phyloP scores from a whole-genome alignment of 2,113 vertebrate species.

The Anas platyrhynchos region DNA sequence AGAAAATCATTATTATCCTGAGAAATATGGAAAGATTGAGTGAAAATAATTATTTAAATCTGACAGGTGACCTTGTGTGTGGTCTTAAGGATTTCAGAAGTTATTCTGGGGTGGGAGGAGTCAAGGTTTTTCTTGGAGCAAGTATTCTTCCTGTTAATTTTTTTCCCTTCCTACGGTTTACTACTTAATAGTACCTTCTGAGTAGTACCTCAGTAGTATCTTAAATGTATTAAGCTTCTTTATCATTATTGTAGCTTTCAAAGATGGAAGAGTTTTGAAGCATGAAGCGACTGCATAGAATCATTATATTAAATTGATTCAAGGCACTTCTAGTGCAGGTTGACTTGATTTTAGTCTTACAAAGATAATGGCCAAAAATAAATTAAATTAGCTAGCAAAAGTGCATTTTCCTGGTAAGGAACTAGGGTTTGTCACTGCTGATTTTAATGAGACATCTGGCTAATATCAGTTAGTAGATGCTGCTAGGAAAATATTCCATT shows the following conservation, averaged over 20 bases:
- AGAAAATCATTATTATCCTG: not conserved
- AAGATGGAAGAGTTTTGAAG: not conserved
- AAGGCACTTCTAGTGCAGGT: slow-evolving; percentile 23
- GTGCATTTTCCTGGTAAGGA: slow-evolving; percentile 65
- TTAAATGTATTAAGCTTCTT: not conserved
- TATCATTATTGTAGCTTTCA: not conserved
- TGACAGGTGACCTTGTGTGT: not conserved
- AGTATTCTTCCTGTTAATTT: not conserved
- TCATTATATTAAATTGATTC: slow-evolving; percentile 18
- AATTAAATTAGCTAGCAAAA: slow-evolving; percentile 59
- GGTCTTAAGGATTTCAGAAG: not conserved
- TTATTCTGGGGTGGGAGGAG: not conserved
- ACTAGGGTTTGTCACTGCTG: slow-evolving; percentile 58
- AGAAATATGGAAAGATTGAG: not conserved
- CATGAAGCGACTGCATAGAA: not conserved
- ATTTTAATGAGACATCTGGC: slow-evolving; percentile 76
- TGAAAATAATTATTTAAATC: not conserved
- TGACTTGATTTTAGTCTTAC: slow-evolving; percentile 68
- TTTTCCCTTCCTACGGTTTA: not conserved
- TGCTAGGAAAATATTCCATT: slow-evolving; percentile 65
- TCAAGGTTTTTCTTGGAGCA: not conserved
- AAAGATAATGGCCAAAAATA: slow-evolving; percentile 63
- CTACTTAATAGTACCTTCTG: not conserved
- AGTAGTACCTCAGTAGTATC: not conserved
- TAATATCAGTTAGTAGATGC: slow-evolving; percentile 63